phyloP scores from a whole-genome alignment of 1,140 invertebrate species.

The Atta texana region DNA sequence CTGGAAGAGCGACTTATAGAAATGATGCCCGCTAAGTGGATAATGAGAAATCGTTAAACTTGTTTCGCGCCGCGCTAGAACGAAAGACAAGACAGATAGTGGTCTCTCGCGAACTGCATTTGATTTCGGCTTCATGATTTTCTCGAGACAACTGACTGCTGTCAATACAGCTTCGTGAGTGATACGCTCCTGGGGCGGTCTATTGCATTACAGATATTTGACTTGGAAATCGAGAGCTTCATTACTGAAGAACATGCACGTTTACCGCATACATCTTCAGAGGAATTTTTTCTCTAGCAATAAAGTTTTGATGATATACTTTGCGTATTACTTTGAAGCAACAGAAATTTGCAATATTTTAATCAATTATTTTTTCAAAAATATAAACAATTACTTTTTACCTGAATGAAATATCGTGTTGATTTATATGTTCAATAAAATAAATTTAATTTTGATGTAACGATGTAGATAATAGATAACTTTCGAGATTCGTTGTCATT shows the following conservation, averaged over 20 bases:
- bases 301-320: slow-evolving; percentile 33
- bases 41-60: slow-evolving; percentile 66
- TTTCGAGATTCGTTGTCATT: background rate
- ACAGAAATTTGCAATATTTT: background rate
- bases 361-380: background rate
- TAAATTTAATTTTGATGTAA: background rate
- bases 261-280: slow-evolving; percentile 4
- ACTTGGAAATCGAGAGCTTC: slow-evolving; percentile 58
- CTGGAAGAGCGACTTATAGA: slow-evolving; percentile 48
- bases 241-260: slow-evolving; percentile 35
- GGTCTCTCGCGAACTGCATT: background rate
- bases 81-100: background rate
- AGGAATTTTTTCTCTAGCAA: slow-evolving; percentile 10
- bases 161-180: slow-evolving; percentile 54
- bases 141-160: slow-evolving; percentile 23
- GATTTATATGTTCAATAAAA: background rate
- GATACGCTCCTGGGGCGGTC: slow-evolving; percentile 44
- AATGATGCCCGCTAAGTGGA: slow-evolving; percentile 59
- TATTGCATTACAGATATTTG: slow-evolving; percentile 61
- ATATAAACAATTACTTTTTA: background rate
- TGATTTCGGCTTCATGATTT: slow-evolving; percentile 30
- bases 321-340: slow-evolving; percentile 6
- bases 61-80: slow-evolving; percentile 6
- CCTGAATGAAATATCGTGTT: background rate
- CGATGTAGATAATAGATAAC: background rate